Percentiles rank a stretch among this genome's conserved stretches.
Evolutionary conservation across 2,888 invertebrate genomes (phyloP).

Genomic region (Trimorus sp.): DNA sequence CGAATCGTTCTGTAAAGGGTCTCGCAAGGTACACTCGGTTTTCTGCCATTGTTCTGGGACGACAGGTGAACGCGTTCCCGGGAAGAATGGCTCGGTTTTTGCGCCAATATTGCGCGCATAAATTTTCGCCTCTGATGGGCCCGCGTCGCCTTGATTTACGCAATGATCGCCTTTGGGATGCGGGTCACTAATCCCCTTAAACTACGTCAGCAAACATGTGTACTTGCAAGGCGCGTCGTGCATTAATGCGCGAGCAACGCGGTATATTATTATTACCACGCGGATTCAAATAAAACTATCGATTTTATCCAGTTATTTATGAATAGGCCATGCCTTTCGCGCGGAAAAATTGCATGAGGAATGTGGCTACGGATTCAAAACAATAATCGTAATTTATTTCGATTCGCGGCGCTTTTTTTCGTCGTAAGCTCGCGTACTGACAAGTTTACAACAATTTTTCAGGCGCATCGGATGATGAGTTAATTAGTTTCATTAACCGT

Average conservation of each 20-base stretch:
- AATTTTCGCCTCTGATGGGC: slow-evolving; percentile 65
- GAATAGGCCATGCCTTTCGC: slow-evolving; percentile 30
- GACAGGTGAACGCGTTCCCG: slow-evolving; percentile 74
- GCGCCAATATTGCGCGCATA: slow-evolving; percentile 68
- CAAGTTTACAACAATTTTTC: too few relatives aligned
- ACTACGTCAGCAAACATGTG: slow-evolving; percentile 62
- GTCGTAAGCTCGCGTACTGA: too few relatives aligned
- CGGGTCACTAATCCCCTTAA: slow-evolving; percentile 65
- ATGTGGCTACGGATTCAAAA: slow-evolving; percentile 37
- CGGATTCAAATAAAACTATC: slow-evolving; percentile 54
- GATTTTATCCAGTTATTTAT: slow-evolving; percentile 62
- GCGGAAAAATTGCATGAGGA: neutral
- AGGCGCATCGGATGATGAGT: too few relatives aligned
- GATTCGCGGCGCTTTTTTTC: neutral
- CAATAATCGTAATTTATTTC: slow-evolving; percentile 42
- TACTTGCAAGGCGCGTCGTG: slow-evolving; percentile 35
- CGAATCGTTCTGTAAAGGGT: slow-evolving; percentile 22
- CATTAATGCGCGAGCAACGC: slow-evolving; percentile 46
- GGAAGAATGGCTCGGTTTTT: slow-evolving; percentile 69
- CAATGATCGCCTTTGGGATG: slow-evolving; percentile 62
- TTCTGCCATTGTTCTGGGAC: slow-evolving; percentile 71
- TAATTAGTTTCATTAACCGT: too few relatives aligned
- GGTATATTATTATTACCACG: slow-evolving; percentile 57
- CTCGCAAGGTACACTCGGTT: slow-evolving; percentile 34
- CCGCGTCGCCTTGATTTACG: slow-evolving; percentile 65